These are phyloP conservation scores for Achatina immaculata DNA, from an alignment of 1,140 invertebrate species.

Conservation along the genomic window DNA sequence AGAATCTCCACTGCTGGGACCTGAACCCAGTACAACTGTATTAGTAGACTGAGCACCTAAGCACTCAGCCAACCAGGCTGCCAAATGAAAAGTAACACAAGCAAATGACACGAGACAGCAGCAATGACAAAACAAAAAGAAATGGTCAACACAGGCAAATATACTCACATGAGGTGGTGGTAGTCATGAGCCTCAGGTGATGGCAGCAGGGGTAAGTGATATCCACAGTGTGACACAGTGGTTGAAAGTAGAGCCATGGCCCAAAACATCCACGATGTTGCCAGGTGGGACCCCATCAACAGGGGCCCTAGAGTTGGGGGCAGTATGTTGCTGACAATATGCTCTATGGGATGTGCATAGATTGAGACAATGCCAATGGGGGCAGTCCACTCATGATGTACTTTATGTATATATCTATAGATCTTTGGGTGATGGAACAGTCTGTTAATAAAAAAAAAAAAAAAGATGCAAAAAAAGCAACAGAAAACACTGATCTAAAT, in stretches of 20 bases:
- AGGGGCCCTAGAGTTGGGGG: slow-evolving; percentile 86
- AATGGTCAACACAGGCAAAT: too few relatives aligned
- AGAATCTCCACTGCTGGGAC: too few relatives aligned
- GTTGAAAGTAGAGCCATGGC: slow-evolving; percentile 84
- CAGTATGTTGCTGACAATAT: slow-evolving; percentile 85
- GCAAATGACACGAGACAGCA: too few relatives aligned
- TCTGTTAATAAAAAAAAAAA: slow-evolving; percentile 74
- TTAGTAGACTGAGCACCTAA: too few relatives aligned
- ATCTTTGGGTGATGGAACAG: slow-evolving; percentile 82
- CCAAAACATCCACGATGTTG: slow-evolving; percentile 88
- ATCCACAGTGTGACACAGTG: slow-evolving; percentile 89
- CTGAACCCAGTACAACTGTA: too few relatives aligned
- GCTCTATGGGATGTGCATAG: slow-evolving; percentile 90
- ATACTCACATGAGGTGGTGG: slow-evolving; percentile 77
- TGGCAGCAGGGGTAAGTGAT: slow-evolving; percentile 89
- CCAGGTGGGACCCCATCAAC: slow-evolving; percentile 84
- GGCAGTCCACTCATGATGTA: slow-evolving; percentile 75
- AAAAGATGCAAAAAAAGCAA: too few relatives aligned
- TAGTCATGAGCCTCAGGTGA: slow-evolving; percentile 92
- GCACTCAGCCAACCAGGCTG: too few relatives aligned
- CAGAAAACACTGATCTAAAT: too few relatives aligned
- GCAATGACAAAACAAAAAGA: too few relatives aligned
- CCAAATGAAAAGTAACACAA: too few relatives aligned
- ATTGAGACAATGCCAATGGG: slow-evolving; percentile 79
- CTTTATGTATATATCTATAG: slow-evolving; percentile 88